Evolutionary conservation across 1,140 invertebrate species (phyloP), one percentile per base, ranked within the genome.

Genomic region (Ceratitis capitata): DNA sequence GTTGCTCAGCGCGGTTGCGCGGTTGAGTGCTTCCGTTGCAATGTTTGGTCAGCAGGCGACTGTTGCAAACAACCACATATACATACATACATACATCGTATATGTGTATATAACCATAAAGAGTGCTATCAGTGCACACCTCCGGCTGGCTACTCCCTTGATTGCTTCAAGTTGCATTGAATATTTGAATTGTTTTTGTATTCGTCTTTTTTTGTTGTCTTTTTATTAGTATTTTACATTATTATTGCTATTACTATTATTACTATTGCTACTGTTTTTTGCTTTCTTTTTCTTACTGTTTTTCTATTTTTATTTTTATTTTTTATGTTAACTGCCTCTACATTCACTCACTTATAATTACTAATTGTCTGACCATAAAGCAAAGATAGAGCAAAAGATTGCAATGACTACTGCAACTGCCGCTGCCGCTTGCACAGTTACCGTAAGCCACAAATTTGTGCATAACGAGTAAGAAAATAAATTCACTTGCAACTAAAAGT

Each of bases 321-420:
- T 45, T 10, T 26, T 78, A 45, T 23, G 10, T 78, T 45, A 19
- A 45, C 39, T 10, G 51, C 61, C 39, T 32, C 29, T 69, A 69
- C 61, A 69, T 69, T 69, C 69, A 45, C 69, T 69, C 69, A 45
- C 69, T 78, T 78, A 78, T 78, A 78, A 78, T 78, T 78, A 78
- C 69, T 78, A 78, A 78, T 78, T 78, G 69, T 78, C 69, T 78
- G 69, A 78, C 69, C 35, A 78, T 78, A 78, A 78, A 78, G 69
- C 69, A 78, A 78, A 78, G 69, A 78, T n/a, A n/a, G n/a, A n/a
- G n/a, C n/a, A n/a, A n/a, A n/a, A n/a, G n/a, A n/a, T n/a, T n/a
- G n/a, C n/a, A n/a, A n/a, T n/a, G n/a, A n/a, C n/a, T n/a, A n/a
- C n/a, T n/a, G n/a, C n/a, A n/a, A n/a, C n/a, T n/a, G n/a, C n/a